A percentile compares a stretch with the other conserved stretches of the same genome.
Evolutionary conservation across 2,888 invertebrate species (phyloP).

Genomic region (Alloscopus bannaensis): DNA sequence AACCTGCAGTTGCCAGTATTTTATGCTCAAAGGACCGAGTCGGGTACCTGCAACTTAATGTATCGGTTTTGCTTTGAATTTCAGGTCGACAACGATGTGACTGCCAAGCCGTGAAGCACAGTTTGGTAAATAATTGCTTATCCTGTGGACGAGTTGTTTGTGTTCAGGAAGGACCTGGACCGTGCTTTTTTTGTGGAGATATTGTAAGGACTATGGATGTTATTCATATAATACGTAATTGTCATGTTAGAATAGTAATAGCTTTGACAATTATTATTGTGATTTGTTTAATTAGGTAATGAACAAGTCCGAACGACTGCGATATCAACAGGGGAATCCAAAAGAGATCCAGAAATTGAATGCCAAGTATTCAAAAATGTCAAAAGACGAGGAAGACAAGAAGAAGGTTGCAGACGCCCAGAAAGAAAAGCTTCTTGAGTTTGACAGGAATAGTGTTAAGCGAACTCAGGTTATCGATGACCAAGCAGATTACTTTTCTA

Average conservation of each 20-base stretch:
- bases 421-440: conserved; percentile 88
- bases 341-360: conserved; percentile 82
- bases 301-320: conserved; percentile 75
- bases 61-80: conserved; percentile 62
- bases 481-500: conserved; percentile 92
- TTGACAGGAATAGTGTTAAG: conserved; percentile 83
- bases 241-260: not conserved
- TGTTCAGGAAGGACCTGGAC: conserved; percentile 94
- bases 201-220: conserved; percentile 79
- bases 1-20: not conserved
- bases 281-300: conserved; percentile 58
- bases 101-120: conserved; percentile 94
- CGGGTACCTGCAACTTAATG: not conserved
- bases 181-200: conserved; percentile 93
- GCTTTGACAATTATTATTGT: not conserved
- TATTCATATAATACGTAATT: not conserved
- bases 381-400: conserved; percentile 75
- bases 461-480: conserved; percentile 89
- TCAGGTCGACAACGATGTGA: conserved; percentile 90
- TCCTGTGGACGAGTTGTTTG: conserved; percentile 97
- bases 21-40: conserved; percentile 58
- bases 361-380: conserved; percentile 65
- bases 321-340: conserved; percentile 81
- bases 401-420: conserved; percentile 84
- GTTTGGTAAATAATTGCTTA: conserved; percentile 93